Evolutionary conservation across 2,113 vertebrate species (phyloP).

Genomic region (Malurus alboscapulatus): DNA sequence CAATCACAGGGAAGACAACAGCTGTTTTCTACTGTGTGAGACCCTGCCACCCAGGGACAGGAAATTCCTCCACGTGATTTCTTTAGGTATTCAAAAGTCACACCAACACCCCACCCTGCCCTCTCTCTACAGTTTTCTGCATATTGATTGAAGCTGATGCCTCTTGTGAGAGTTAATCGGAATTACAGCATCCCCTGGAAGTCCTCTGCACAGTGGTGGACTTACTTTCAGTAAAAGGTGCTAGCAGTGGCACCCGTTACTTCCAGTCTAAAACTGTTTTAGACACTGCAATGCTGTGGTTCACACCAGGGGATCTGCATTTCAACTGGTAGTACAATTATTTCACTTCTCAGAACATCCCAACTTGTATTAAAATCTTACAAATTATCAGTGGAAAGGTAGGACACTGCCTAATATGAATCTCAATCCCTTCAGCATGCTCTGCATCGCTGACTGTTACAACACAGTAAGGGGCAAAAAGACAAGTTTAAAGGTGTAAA

Average conservation of each 20-base stretch:
- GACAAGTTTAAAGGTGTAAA: not conserved
- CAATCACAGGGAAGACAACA: not conserved
- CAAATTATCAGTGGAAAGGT: not conserved
- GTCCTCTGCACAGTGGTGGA: accelerated
- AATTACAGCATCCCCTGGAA: not conserved
- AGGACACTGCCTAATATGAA: not conserved
- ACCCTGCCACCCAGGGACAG: not conserved
- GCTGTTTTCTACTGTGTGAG: not conserved
- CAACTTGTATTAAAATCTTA: not conserved
- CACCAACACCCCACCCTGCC: not conserved
- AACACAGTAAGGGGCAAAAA: not conserved
- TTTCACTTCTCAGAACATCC: not conserved
- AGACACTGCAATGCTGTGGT: not conserved
- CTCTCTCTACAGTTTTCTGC: not conserved
- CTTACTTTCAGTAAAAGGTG: too few species aligned
- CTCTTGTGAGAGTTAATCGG: not conserved
- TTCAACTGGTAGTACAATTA: not conserved
- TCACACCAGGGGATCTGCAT: not conserved
- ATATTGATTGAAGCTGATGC: not conserved
- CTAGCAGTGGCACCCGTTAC: not conserved
- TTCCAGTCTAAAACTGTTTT: not conserved
- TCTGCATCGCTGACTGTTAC: not conserved
- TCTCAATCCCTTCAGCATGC: not conserved
- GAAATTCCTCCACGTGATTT: not conserved
- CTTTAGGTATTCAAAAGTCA: not conserved